These are phyloP conservation scores for Drosophila aff. DNA, from an alignment of 1,140 invertebrate genomes.

Conservation along the genomic window DNA sequence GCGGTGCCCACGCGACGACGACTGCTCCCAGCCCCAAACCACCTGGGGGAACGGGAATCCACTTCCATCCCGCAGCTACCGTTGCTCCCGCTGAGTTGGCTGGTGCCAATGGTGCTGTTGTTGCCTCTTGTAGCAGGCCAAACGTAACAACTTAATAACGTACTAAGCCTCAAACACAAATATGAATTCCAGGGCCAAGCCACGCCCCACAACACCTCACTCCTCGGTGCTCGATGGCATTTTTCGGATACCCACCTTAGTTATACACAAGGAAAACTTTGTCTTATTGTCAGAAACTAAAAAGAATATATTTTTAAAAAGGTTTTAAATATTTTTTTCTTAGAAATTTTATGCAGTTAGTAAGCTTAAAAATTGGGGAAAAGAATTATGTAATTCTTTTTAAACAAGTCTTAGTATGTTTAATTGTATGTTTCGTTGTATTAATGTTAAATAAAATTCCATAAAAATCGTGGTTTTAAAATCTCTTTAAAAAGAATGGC, in stretches of 20 bases:
- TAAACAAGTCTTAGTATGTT: too few relatives aligned
- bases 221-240: constrained; percentile 37
- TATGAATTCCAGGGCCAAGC: constrained; percentile 73
- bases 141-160: constrained; percentile 84
- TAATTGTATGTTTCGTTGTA: too few relatives aligned
- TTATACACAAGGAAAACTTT: not conserved
- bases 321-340: not conserved
- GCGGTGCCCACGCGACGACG: constrained; percentile 60
- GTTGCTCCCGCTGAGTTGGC: constrained; percentile 16
- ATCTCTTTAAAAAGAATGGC: too few relatives aligned
- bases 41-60: constrained; percentile 1
- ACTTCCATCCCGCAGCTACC: not conserved
- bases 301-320: not conserved
- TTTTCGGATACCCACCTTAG: constrained; percentile 64
- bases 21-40: not conserved
- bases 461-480: too few relatives aligned
- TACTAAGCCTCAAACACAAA: constrained; percentile 82
- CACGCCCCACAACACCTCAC: constrained; percentile 22
- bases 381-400: not conserved
- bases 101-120: constrained; percentile 45
- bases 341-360: too few relatives aligned
- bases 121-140: constrained; percentile 70
- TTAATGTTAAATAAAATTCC: too few relatives aligned
- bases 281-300: not conserved
- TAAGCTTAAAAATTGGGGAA: too few relatives aligned